These are phyloP conservation scores for Hemichromis elongatus DNA, from an alignment of 2,113 vertebrate species.

Conservation along the genomic window DNA sequence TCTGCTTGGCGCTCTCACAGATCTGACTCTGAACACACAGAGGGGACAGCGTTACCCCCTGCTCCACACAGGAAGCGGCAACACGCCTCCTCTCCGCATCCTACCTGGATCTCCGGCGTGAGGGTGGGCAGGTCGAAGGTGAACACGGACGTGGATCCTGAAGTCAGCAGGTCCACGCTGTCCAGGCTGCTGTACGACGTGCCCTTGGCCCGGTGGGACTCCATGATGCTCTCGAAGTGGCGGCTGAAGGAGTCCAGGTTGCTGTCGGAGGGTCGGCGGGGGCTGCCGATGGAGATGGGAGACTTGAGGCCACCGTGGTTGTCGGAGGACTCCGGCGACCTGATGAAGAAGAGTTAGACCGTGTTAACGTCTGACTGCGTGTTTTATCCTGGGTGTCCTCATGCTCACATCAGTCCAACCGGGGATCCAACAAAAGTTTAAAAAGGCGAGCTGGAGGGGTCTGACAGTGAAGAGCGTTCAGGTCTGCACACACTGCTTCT, in stretches of 20 bases:
- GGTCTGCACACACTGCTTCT: neutral
- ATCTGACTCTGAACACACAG: conserved; percentile 73
- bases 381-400: neutral
- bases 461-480: neutral
- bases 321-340: conserved; percentile 13
- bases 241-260: conserved; percentile 94
- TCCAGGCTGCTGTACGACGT: conserved; percentile 96
- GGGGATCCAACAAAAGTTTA: neutral
- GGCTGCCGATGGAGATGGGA: conserved; percentile 78
- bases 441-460: neutral
- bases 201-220: conserved; percentile 94
- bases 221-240: conserved; percentile 95
- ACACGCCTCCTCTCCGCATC: accelerated
- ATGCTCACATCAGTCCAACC: neutral
- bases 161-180: conserved; percentile 87
- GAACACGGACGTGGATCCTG: conserved; percentile 80
- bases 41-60: neutral
- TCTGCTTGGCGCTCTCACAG: conserved; percentile 78
- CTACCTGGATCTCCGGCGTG: conserved; percentile 82
- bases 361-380: neutral
- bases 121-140: conserved; percentile 89
- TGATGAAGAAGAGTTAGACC: neutral
- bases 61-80: accelerated
- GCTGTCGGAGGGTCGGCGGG: conserved; percentile 81
- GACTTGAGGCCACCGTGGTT: conserved; percentile 75